Percentiles rank a stretch among this genome's conserved stretches.
These are phyloP conservation scores for Turritopsis rubra DNA, from an alignment of 30 jellyfish, hydroid and myxozoan species.

Conservation along the genomic window DNA sequence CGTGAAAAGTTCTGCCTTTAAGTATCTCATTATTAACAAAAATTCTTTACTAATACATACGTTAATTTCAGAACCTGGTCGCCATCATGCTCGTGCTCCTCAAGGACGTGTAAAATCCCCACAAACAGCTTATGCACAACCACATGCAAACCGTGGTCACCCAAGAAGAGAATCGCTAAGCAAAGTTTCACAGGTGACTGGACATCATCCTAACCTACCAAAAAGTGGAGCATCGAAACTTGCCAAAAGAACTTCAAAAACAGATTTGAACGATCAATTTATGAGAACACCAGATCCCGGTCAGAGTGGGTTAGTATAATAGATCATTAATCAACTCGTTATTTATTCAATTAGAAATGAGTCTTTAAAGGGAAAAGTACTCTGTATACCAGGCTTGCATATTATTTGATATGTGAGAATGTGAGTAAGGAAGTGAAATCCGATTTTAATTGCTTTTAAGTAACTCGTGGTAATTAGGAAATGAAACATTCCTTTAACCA, in stretches of 20 bases:
- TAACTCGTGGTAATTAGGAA: too few species aligned
- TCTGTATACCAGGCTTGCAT: neutral
- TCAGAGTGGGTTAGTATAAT: conserved; percentile 75
- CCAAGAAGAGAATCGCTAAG: conserved; percentile 62
- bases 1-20: too few species aligned
- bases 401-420: too few species aligned
- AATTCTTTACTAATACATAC: neutral
- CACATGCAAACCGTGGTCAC: conserved; percentile 1
- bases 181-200: conserved; percentile 42
- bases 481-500: too few species aligned
- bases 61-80: conserved; percentile 51
- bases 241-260: conserved; percentile 55
- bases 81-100: conserved; percentile 28
- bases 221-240: conserved; percentile 77
- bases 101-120: neutral
- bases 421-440: too few species aligned
- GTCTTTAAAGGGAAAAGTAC: too few species aligned
- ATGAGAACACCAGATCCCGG: conserved; percentile 98
- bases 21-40: too few species aligned
- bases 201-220: conserved; percentile 81
- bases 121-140: neutral
- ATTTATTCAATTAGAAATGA: too few species aligned
- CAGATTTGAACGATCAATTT: conserved; percentile 48
- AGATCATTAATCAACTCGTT: too few species aligned
- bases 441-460: too few species aligned